Evolutionary conservation across 2,888 invertebrate species (phyloP), one percentile per base, ranked within the genome.

Genomic region (Rosalia funebris): DNA sequence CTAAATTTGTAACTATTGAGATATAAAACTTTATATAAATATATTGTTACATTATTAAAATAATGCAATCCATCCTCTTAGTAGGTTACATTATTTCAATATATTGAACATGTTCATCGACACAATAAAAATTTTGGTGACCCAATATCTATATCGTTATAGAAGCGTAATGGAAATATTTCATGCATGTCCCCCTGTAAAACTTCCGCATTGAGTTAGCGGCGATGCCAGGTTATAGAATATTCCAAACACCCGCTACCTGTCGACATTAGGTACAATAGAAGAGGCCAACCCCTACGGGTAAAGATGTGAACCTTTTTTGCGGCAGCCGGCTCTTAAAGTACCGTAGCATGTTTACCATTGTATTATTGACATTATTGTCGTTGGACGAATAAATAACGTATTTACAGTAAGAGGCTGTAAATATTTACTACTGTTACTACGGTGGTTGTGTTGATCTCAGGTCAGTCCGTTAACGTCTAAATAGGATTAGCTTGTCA

Each of bases 301-400:
- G 45, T 14, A 45, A 25, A 4, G 25, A 34, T 36, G 34, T n/a
- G 37, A 10, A 32, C 34, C 37, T 48, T 58, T 58, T 50, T 52
- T 50, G 57, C 48, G 37, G 57, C 52, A n/a, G 7, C 16, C 41
- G 14, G 10, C 34, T 36, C 11, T 25, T 12, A 45, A 52, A 57
- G 57, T 58, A 60, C 60, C 50, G 56, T 57, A 60, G 41, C 41
- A 45, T 56, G 50, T 60, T 54, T 59, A 25, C 36, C 45, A n/a
- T n/a, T n/a, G n/a, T n/a, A n/a, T n/a, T n/a, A n/a, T n/a, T n/a
- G n/a, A n/a, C n/a, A n/a, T n/a, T n/a, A 42, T 55, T 16, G 31
- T 15, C 37, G 41, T 42, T 48, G 37, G 25, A 50, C 56, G 46
- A 52, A 39, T 52, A 52, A 46, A 39, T 3, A 45, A 12, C 42